Percentiles rank a stretch among this genome's conserved stretches.
phyloP scores from a whole-genome alignment of 2,888 invertebrate genomes.

The Ferrisia virgata region DNA sequence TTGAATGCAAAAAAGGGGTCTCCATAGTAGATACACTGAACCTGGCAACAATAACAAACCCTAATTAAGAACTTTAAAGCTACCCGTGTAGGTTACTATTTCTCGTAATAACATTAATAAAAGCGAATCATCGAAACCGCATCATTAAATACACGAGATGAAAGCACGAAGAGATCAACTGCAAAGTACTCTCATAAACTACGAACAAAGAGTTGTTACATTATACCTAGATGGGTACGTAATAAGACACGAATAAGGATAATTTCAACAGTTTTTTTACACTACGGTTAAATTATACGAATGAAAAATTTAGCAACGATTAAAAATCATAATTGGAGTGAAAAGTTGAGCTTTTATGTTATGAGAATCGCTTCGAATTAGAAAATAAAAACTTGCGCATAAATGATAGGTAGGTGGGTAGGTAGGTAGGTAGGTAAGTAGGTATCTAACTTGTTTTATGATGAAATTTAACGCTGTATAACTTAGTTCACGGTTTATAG shows the following conservation, averaged over 20 bases:
- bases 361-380: neutral
- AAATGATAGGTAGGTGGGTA: neutral
- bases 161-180: neutral
- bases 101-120: neutral
- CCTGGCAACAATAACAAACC: neutral
- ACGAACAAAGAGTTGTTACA: neutral
- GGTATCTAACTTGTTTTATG: neutral
- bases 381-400: neutral
- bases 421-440: no score
- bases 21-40: neutral
- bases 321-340: no score
- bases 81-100: neutral
- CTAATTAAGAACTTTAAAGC: neutral
- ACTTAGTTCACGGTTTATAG: neutral
- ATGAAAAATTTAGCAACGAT: no score
- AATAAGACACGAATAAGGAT: no score
- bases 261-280: no score
- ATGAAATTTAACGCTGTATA: neutral
- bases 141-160: neutral
- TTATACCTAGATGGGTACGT: no score
- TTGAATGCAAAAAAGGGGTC: neutral
- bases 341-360: no score
- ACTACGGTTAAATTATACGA: no score
- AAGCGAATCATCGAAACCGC: neutral
- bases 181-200: neutral